These are phyloP conservation scores for Pristionchus maxplancki DNA, from an alignment of 2,888 invertebrate genomes.

Conservation along the genomic window DNA sequence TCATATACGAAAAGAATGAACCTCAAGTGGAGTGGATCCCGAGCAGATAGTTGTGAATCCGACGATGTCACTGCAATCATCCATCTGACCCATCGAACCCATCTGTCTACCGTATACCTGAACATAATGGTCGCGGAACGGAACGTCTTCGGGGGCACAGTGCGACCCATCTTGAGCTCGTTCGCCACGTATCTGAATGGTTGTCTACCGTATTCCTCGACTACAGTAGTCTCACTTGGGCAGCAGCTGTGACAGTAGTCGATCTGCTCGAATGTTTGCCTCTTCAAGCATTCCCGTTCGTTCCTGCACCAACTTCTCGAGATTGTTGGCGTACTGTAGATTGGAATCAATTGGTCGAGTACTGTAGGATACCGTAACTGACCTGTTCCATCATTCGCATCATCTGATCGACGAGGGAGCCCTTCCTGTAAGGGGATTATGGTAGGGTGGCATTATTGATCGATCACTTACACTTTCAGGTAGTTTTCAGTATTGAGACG, in stretches of 20 bases:
- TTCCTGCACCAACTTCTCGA: slow-evolving; percentile 75
- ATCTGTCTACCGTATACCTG: slow-evolving; percentile 56
- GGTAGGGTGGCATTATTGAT: neutral
- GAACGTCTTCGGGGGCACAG: slow-evolving; percentile 73
- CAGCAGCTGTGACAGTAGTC: slow-evolving; percentile 72
- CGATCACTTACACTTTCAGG: slow-evolving; percentile 67
- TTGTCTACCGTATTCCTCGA: neutral
- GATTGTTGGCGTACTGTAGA: slow-evolving; percentile 75
- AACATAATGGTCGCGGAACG: slow-evolving; percentile 72
- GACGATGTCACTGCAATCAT: slow-evolving; percentile 53
- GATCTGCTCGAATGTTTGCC: slow-evolving; percentile 74
- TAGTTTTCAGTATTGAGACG: slow-evolving; percentile 75
- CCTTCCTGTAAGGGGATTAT: slow-evolving; percentile 57
- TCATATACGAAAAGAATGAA: too few relatives aligned
- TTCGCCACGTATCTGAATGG: slow-evolving; percentile 69
- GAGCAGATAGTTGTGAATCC: slow-evolving; percentile 76
- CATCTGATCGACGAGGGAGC: slow-evolving; percentile 75
- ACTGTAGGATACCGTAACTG: neutral
- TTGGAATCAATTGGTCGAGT: too few relatives aligned
- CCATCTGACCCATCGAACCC: neutral
- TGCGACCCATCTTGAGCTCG: slow-evolving; percentile 73
- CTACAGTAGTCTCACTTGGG: slow-evolving; percentile 59
- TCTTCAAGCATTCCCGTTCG: slow-evolving; percentile 77
- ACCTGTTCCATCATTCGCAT: slow-evolving; percentile 71
- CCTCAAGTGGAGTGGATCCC: slow-evolving; percentile 73